Evolutionary conservation across 2,888 invertebrate species (phyloP), one percentile per base, ranked within the genome.

Genomic region (Julus scanicus): DNA sequence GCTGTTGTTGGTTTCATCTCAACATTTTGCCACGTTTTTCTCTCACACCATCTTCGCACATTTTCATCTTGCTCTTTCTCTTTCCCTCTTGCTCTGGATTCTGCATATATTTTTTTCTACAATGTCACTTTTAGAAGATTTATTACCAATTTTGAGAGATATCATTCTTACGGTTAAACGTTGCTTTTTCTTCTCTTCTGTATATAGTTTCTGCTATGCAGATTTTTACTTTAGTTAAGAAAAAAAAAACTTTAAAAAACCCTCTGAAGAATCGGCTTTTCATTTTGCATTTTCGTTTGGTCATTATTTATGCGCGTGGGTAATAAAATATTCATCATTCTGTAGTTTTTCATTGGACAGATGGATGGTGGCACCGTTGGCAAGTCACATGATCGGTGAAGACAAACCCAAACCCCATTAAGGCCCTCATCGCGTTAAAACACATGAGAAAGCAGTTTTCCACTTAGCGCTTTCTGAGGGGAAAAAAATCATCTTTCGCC

Each of bases 91-190:
- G 11, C 80, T 37, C 15, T 80, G 37, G 37, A 37, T 80, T 29
- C 80, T 80, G 80, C 80, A 80, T 37, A 11, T 29, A 37, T 80
- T 80, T 80, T 80, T n/a, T 63, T 20, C 63, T 80, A 37, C 80
- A 9, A 9, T 80, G 80, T 80, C 80, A 80, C 37, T 80, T 80
- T 80, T 37, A 80, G 80, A 80, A 80, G 80, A 80, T 80, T 80
- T 80, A 80, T 80, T 80, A 80, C 80, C 80, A 80, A 80, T 80
- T 80, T 80, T 80, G 80, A 80, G 80, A 80, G 80, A 80, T 80
- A 80, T 80, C 37, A 80, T 80, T 80, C 80, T 80, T 80, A 80
- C 13, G 13, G 80, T 37, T 37, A 80, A 80, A 80, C 80, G 29
- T 80, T 15, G 37, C 53, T 17, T 53, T 17, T 53, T 53, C 37